Evolutionary conservation across 2,113 vertebrate genomes (phyloP), one percentile per base, ranked within the genome.

Genomic region (Burhinus bistriatus): DNA sequence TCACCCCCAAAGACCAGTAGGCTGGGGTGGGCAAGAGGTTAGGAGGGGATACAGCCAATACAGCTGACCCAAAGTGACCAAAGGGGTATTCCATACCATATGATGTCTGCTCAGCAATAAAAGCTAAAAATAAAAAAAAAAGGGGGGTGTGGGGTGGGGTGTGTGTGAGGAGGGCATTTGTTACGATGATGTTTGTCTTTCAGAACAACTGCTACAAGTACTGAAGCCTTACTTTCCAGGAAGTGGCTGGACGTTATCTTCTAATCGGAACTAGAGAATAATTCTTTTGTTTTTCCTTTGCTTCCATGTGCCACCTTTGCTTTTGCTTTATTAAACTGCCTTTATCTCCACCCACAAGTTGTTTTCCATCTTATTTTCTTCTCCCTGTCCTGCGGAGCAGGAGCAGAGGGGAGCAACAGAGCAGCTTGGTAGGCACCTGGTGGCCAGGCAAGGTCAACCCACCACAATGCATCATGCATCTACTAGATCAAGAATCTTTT

Each of bases 121-220:
- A 22, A 61, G 6, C 6, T 34, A 15, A 14, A 44, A 44, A 44
- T 15, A 44, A 44, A 44, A 44, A 44, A 44, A 44, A 44, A 44
- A 44, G 44, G 44, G 12, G 44, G 44, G 44, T 40, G 7, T n/a
- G n/a, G n/a, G n/a, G n/a, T n/a, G 5, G 11, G 17, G 12, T 23
- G 11, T 49, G 49, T 21, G 22, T 49, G 40, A 11, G 40, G 40
- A 40, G 49, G 9, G 15, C 3, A 57, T 45, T 71, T 13, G 2
- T 47, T 6, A n/a, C 40, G 32, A 44, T 0, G 0, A 44, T 1
- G 0, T 42, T 81, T 76, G 22, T 47, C 38, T 54, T 80, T 29
- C 23, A 26, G 23, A 40, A 8, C 11, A 47, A 34, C 5, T 3
- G 2, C 7, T 47, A n/a, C 1, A 0, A 0, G 1, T 72, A 36